Percentiles rank a stretch among this genome's conserved stretches.
Evolutionary conservation across 2,797 vertebrate genomes (phyloP).

Genomic region (Enteromius treurensis): DNA sequence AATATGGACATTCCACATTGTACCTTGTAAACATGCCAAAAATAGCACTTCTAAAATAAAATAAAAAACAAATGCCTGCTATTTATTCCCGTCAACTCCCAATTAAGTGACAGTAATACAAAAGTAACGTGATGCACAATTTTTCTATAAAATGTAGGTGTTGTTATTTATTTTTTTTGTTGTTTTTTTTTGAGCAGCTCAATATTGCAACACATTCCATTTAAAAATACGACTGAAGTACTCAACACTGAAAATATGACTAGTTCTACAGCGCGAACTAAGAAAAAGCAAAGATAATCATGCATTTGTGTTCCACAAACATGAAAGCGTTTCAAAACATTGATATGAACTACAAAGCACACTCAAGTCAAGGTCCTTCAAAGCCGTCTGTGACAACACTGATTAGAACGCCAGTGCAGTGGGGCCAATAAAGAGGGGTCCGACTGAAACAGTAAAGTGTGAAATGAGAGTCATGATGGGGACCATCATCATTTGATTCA

Average conservation of each 20-base stretch:
- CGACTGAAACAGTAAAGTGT: slow-evolving; percentile 38
- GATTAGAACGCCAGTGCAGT: slow-evolving; percentile 18
- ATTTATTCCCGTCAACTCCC: not conserved
- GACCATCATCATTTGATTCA: slow-evolving; percentile 41
- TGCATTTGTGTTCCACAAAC: not conserved
- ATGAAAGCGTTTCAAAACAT: slow-evolving; percentile 22
- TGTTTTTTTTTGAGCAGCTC: not conserved
- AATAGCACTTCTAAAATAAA: not conserved
- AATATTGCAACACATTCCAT: not conserved
- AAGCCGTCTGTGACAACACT: slow-evolving; percentile 11
- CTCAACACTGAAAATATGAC: slow-evolving; percentile 1
- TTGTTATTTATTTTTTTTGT: not conserved
- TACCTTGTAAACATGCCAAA: not conserved
- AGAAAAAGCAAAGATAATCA: slow-evolving; percentile 16
- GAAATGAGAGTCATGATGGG: slow-evolving; percentile 36
- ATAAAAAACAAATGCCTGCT: not conserved
- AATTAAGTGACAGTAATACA: not conserved
- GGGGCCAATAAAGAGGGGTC: slow-evolving; percentile 10
- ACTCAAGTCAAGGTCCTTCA: slow-evolving; percentile 25
- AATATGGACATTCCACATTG: not conserved
- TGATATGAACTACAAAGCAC: slow-evolving; percentile 26
- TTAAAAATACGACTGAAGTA: not conserved
- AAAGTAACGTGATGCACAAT: not conserved
- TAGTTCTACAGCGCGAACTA: not conserved
- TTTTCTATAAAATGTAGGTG: not conserved